Evolutionary conservation across 1,140 invertebrate genomes (phyloP).

Genomic region (Luehdorfia chinensis): DNA sequence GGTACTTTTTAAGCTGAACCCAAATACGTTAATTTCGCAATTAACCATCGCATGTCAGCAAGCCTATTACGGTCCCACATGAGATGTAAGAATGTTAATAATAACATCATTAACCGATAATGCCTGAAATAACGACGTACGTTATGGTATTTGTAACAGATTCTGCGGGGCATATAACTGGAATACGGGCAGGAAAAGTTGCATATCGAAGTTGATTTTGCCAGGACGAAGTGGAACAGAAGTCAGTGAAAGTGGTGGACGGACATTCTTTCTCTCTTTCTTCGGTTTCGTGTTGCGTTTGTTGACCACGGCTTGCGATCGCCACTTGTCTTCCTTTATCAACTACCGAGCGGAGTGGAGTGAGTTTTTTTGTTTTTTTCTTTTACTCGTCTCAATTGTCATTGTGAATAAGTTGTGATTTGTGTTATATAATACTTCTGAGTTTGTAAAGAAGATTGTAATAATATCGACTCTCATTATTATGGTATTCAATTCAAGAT

Average conservation of each 20-base stretch:
- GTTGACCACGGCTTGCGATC: conserved; percentile 35
- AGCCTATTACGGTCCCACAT: conserved; percentile 54
- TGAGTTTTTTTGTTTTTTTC: conserved; percentile 28
- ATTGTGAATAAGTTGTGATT: conserved; percentile 9
- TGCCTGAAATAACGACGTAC: conserved; percentile 47
- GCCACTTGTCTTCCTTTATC: conserved; percentile 44
- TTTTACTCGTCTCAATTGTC: conserved; percentile 8
- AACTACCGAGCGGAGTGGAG: conserved; percentile 34
- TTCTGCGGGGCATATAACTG: conserved; percentile 45
- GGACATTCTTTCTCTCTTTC: conserved; percentile 45
- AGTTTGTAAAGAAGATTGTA: neutral
- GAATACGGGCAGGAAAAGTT: conserved; percentile 34
- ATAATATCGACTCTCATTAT: too few relatives aligned
- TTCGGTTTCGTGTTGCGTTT: conserved; percentile 23
- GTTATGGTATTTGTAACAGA: conserved; percentile 57
- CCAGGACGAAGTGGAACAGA: conserved; percentile 56
- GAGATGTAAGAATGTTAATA: conserved; percentile 49
- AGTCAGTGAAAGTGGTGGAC: conserved; percentile 62
- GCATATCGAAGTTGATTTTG: conserved; percentile 38
- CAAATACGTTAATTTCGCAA: conserved; percentile 14
- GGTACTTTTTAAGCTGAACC: too few relatives aligned
- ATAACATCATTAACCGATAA: conserved; percentile 56
- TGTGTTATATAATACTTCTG: conserved; percentile 6
- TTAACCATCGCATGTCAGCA: conserved; percentile 29
- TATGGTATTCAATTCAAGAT: too few relatives aligned